Evolutionary conservation across 2,888 invertebrate species (phyloP).

Genomic region (Caenorhabditis sp.): DNA sequence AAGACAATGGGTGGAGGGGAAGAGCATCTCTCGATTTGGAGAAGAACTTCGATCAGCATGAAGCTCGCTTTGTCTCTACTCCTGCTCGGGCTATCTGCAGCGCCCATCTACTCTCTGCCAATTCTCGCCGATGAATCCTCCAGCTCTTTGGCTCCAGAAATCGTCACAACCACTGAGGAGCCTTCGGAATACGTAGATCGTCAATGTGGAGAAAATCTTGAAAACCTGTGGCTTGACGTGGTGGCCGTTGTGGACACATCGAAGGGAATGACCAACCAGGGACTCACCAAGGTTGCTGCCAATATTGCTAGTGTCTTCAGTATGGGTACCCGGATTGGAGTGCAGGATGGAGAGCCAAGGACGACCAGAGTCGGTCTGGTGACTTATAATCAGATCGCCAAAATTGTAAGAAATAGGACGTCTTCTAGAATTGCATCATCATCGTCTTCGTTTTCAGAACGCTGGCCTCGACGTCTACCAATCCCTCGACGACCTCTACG

Average conservation of each 20-base stretch:
- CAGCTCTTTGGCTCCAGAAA: neutral
- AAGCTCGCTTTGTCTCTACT: neutral
- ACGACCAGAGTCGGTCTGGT: slow-evolving; percentile 36
- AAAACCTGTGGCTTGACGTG: slow-evolving; percentile 27
- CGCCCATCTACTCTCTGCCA: neutral
- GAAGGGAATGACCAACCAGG: slow-evolving; percentile 18
- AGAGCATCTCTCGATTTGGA: neutral
- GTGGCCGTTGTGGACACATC: slow-evolving; percentile 27
- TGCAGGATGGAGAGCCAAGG: slow-evolving; percentile 7
- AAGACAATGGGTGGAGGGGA: neutral
- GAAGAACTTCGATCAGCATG: neutral
- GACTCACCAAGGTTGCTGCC: slow-evolving; percentile 3
- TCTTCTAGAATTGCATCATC: no score
- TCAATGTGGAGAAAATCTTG: slow-evolving; percentile 11
- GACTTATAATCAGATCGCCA: slow-evolving; percentile 19
- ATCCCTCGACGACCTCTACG: slow-evolving; percentile 13
- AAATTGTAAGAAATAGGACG: no score
- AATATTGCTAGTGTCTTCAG: slow-evolving; percentile 5
- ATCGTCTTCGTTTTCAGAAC: neutral
- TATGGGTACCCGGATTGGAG: neutral
- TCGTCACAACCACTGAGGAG: neutral
- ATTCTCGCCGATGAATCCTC: neutral
- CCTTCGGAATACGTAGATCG: neutral
- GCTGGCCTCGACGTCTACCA: slow-evolving; percentile 5
- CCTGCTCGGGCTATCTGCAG: no score